phyloP scores from a whole-genome alignment of 1,140 invertebrate genomes.

The Eciton burchellii region DNA sequence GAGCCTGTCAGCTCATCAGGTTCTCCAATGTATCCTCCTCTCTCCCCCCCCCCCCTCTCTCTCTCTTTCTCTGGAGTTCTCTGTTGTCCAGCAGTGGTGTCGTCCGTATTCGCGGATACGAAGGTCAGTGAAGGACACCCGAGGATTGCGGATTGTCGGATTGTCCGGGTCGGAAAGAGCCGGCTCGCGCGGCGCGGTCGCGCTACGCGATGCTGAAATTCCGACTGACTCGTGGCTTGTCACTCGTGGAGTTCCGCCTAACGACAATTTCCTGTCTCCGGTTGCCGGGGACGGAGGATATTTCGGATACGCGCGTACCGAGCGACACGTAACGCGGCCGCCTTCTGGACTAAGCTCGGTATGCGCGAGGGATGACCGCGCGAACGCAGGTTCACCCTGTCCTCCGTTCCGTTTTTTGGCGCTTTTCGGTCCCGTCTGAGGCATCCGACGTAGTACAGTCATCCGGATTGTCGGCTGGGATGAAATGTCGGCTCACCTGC shows the following conservation, averaged over 20 bases:
- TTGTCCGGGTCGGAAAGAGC: constrained; percentile 66
- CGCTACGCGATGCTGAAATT: constrained; percentile 76
- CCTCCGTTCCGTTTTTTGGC: not conserved
- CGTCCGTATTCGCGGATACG: constrained; percentile 12
- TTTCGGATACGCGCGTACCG: constrained; percentile 58
- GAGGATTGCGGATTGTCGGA: constrained; percentile 29
- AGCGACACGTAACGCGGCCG: constrained; percentile 26
- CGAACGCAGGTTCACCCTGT: constrained; percentile 13
- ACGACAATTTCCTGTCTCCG: constrained; percentile 71
- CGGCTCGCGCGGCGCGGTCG: constrained; percentile 66
- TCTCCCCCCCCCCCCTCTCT: too few species aligned
- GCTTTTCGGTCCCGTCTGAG: constrained; percentile 12
- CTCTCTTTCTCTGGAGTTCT: too few species aligned
- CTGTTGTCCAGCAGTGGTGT: too few species aligned
- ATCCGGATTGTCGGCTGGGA: too few species aligned
- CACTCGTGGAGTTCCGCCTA: constrained; percentile 72
- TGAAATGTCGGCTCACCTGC: too few species aligned
- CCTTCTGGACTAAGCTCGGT: not conserved
- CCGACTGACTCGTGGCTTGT: constrained; percentile 75
- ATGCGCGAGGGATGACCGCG: constrained; percentile 36
- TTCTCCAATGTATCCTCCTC: too few species aligned
- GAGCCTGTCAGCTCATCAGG: too few species aligned
- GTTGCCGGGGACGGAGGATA: constrained; percentile 48
- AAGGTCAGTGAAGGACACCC: constrained; percentile 9
- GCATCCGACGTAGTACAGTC: too few species aligned